Evolutionary conservation across 1,140 invertebrate species (phyloP).

Genomic region (Samia ricini): DNA sequence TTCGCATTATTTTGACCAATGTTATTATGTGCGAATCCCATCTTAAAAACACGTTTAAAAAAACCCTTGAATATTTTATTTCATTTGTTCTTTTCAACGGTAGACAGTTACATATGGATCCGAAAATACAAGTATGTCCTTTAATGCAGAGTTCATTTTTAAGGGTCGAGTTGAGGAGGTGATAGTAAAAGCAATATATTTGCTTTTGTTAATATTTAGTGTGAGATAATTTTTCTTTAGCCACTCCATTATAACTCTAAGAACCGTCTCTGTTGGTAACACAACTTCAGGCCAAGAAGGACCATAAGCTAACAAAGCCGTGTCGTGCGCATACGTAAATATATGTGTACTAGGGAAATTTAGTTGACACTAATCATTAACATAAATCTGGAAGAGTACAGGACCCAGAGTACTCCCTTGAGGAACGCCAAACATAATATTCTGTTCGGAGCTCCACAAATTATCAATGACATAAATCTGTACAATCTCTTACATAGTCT

Average conservation of each 20-base stretch:
- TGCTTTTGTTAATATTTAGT: conserved; percentile 15
- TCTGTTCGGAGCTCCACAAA: no score
- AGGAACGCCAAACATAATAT: not conserved
- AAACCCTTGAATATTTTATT: no score
- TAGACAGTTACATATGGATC: no score
- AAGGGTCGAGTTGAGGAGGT: not conserved
- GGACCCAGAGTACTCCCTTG: not conserved
- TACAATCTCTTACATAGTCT: no score
- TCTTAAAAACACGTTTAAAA: no score
- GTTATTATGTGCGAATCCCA: no score
- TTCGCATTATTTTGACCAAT: no score
- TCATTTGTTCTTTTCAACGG: no score
- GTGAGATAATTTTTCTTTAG: conserved; percentile 4
- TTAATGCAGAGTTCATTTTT: not conserved
- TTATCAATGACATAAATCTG: not conserved
- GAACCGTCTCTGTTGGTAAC: not conserved
- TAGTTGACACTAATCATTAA: not conserved
- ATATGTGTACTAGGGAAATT: not conserved
- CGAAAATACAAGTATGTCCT: conserved; percentile 10
- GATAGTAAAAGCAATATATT: conserved; percentile 7
- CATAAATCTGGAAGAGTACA: not conserved
- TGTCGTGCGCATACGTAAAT: conserved; percentile 17
- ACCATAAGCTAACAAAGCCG: conserved; percentile 14
- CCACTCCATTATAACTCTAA: conserved; percentile 9
- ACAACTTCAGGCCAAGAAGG: conserved; percentile 6